Evolutionary conservation across 2,113 vertebrate genomes (phyloP).

Genomic region (Hemichromis elongatus): DNA sequence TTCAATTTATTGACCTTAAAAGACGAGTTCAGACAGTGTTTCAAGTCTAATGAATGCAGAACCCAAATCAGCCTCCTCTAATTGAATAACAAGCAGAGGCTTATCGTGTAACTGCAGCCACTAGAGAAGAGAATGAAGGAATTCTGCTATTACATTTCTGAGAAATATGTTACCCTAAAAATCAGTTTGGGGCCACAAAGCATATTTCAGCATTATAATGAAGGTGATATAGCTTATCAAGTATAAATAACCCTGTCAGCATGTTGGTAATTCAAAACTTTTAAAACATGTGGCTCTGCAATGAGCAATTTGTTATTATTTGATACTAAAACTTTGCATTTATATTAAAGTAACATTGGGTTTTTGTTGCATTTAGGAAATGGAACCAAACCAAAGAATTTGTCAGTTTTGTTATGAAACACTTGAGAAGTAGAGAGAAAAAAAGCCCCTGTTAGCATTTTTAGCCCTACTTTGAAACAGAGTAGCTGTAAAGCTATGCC

Average conservation of each 20-base stretch:
- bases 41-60: background rate
- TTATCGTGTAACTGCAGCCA: background rate
- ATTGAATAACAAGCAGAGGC: background rate
- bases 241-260: background rate
- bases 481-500: background rate
- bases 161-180: background rate
- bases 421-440: background rate
- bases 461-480: background rate
- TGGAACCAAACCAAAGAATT: rapidly evolving
- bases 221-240: background rate
- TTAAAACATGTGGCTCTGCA: background rate
- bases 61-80: background rate
- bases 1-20: background rate
- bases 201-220: background rate
- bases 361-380: background rate
- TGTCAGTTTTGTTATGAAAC: background rate
- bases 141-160: background rate
- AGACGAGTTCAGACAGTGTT: background rate
- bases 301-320: no score
- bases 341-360: background rate
- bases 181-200: background rate
- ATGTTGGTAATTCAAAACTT: rapidly evolving
- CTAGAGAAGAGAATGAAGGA: background rate
- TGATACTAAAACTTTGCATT: background rate
- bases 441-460: background rate